Conservation (phyloP, 2,797 vertebrate species). For the Intellagama lesueurii region DNA sequence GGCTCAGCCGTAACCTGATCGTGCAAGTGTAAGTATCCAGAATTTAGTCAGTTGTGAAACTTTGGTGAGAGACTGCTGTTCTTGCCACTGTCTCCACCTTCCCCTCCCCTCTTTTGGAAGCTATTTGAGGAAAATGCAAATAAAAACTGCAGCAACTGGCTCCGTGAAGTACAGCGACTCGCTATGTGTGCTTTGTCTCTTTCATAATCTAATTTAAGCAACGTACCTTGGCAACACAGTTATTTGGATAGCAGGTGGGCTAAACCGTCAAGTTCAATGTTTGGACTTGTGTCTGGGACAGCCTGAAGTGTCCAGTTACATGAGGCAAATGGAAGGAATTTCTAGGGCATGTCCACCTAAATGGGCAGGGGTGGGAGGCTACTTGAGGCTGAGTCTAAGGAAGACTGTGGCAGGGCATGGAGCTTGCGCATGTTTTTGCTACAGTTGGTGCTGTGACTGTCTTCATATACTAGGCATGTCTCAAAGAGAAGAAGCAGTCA, state of each 20-base stretch:
- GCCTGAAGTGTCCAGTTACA: constrained; percentile 59
- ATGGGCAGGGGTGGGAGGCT: constrained; percentile 71
- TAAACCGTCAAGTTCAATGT: constrained; percentile 55
- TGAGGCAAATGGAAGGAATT: constrained; percentile 60
- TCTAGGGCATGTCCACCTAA: constrained; percentile 66
- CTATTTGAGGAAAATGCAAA: constrained; percentile 16
- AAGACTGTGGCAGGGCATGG: constrained; percentile 21
- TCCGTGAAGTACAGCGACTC: constrained; percentile 22
- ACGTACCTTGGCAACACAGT: constrained; percentile 50
- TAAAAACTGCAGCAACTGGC: neutral
- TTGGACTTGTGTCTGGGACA: constrained; percentile 53
- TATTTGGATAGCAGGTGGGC: constrained; percentile 63
- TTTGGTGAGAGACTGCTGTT: neutral
- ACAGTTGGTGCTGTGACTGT: constrained; percentile 15
- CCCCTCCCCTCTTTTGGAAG: constrained; percentile 23
- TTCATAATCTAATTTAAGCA: constrained; percentile 55
- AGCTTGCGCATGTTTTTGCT: constrained; percentile 8
- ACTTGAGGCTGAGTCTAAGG: constrained; percentile 55
- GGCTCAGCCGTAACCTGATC: constrained; percentile 55
- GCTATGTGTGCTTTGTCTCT: constrained; percentile 36
- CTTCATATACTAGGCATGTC: constrained; percentile 27
- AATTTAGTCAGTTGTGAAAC: constrained; percentile 39
- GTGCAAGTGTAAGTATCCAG: constrained; percentile 30
- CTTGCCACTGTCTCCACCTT: neutral
- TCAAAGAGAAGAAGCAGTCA: constrained; percentile 23